Evolutionary conservation across 2,888 invertebrate species (phyloP).

Genomic region (Ypsolopha scabrella): DNA sequence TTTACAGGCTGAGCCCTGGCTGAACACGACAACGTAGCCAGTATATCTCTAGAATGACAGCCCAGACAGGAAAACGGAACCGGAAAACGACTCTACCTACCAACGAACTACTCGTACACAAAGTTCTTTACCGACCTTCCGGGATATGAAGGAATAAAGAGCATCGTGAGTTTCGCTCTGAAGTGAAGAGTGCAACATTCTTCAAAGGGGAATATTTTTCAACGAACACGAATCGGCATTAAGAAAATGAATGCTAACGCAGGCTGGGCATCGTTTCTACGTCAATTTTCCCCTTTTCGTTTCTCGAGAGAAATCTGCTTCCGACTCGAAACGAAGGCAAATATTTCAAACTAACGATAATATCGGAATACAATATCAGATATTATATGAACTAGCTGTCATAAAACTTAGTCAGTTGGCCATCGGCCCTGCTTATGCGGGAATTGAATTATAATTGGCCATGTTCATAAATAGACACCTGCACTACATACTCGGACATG

Average conservation of each 20-base stretch:
- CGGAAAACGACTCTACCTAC: background rate
- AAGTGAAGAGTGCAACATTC: too few relatives aligned
- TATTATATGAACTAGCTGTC: too few relatives aligned
- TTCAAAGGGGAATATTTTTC: background rate
- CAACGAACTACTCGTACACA: background rate
- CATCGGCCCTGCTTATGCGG: too few relatives aligned
- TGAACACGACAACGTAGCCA: background rate
- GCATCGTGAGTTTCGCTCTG: too few relatives aligned
- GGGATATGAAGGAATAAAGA: too few relatives aligned
- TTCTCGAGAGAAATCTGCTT: background rate
- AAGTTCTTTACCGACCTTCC: background rate
- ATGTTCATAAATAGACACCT: too few relatives aligned
- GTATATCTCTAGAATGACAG: background rate
- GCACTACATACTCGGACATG: too few relatives aligned
- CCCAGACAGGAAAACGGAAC: background rate
- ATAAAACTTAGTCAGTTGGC: too few relatives aligned
- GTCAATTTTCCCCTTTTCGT: background rate
- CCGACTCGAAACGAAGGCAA: background rate
- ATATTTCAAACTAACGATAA: background rate
- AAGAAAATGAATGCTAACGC: background rate
- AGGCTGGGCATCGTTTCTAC: background rate
- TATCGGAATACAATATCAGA: too few relatives aligned
- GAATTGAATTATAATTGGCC: too few relatives aligned
- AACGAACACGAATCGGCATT: background rate
- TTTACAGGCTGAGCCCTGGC: background rate